phyloP scores from a whole-genome alignment of 2,113 vertebrate species.

The Labeo rohita region DNA sequence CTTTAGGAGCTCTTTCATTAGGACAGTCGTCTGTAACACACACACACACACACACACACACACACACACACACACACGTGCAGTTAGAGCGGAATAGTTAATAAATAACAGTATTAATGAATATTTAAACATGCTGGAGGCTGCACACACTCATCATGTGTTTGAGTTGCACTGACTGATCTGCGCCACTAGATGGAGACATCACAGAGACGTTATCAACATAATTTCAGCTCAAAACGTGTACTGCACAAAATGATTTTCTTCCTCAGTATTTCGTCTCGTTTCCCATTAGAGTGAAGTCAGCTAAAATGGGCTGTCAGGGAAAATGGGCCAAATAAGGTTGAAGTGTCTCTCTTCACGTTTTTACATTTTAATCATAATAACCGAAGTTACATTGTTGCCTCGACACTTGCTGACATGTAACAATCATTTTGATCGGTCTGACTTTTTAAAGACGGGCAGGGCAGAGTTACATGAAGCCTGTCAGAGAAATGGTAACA shows the following conservation, averaged over 20 bases:
- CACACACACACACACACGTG: slow-evolving; percentile 1
- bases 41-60: slow-evolving; percentile 10
- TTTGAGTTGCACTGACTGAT: background rate
- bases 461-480: too few relatives aligned
- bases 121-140: background rate
- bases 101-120: background rate
- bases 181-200: slow-evolving; percentile 25
- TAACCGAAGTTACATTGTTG: too few relatives aligned
- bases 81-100: too few relatives aligned
- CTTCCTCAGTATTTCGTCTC: too few relatives aligned
- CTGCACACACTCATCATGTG: background rate
- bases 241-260: background rate
- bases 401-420: too few relatives aligned
- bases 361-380: too few relatives aligned
- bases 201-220: background rate
- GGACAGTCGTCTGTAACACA: background rate
- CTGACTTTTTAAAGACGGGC: too few relatives aligned
- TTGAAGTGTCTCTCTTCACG: too few relatives aligned
- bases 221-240: background rate
- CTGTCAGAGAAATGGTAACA: too few relatives aligned
- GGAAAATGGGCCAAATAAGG: too few relatives aligned
- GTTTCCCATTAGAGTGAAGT: background rate
- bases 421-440: too few relatives aligned
- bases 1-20: background rate
- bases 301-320: too few relatives aligned